These are phyloP conservation scores for Nymphalis io DNA, from an alignment of 1,140 invertebrate genomes.

Conservation along the genomic window DNA sequence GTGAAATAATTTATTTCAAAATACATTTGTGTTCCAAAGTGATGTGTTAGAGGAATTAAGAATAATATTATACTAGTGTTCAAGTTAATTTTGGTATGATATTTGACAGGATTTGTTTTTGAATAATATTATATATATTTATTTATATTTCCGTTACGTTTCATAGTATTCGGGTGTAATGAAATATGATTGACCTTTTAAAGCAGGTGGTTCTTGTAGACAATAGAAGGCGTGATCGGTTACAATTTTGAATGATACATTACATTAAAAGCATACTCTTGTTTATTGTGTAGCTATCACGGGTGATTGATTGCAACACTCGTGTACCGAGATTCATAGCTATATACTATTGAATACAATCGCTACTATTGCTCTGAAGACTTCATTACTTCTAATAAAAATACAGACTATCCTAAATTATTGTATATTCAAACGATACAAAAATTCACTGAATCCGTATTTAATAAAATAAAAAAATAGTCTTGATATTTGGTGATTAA, in stretches of 20 bases:
- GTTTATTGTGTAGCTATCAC: slow-evolving; percentile 33
- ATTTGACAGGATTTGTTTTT: background rate
- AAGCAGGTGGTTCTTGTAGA: slow-evolving; percentile 22
- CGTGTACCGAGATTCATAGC: slow-evolving; percentile 13
- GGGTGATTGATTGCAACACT: slow-evolving; percentile 39
- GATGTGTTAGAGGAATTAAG: background rate
- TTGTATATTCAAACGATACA: background rate
- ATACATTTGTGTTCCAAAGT: slow-evolving; percentile 12
- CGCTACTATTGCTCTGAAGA: slow-evolving; percentile 1
- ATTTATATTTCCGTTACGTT: too few relatives aligned
- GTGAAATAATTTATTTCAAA: slow-evolving; percentile 26
- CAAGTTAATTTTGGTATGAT: background rate
- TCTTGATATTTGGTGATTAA: too few relatives aligned
- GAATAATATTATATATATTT: too few relatives aligned
- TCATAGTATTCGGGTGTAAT: background rate
- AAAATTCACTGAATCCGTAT: too few relatives aligned
- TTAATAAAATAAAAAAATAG: too few relatives aligned
- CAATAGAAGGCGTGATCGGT: slow-evolving; percentile 40
- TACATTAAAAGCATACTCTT: slow-evolving; percentile 44
- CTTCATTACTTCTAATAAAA: slow-evolving; percentile 3
- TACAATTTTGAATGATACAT: slow-evolving; percentile 34
- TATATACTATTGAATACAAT: slow-evolving; percentile 19
- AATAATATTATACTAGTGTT: background rate
- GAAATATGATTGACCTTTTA: slow-evolving; percentile 25
- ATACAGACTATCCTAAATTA: background rate